Evolutionary conservation across 2,113 vertebrate species (phyloP).

Genomic region (Leptocoma aspasia): DNA sequence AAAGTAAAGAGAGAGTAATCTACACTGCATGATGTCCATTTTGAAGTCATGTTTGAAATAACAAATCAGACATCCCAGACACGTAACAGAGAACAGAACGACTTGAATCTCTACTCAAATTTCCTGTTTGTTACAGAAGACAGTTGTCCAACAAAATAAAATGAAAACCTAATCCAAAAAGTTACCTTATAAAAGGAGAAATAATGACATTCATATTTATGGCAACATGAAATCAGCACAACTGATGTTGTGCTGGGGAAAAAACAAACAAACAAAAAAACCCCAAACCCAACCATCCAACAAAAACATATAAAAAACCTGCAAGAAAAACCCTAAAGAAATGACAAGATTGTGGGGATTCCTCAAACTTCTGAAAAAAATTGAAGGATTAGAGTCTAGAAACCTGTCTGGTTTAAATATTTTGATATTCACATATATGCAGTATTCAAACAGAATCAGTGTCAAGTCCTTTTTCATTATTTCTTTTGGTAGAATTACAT

Average conservation of each 20-base stretch:
- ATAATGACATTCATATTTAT: not conserved
- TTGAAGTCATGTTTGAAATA: conserved; percentile 26
- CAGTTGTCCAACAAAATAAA: not conserved
- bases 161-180: not conserved
- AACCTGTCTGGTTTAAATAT: not conserved
- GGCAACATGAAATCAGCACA: not conserved
- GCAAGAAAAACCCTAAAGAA: not conserved
- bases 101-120: conserved; percentile 19
- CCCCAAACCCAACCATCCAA: not conserved
- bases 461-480: not conserved
- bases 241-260: not conserved
- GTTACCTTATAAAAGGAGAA: not conserved
- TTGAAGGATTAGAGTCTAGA: not conserved
- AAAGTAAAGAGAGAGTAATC: conserved; percentile 29
- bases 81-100: conserved; percentile 7
- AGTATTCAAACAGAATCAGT: not conserved
- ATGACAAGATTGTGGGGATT: not conserved
- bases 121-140: not conserved
- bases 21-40: not conserved
- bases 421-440: not conserved
- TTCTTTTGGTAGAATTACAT: not conserved
- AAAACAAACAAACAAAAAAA: not conserved
- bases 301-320: not conserved
- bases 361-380: not conserved
- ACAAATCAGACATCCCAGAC: conserved; percentile 26